Base-by-base conservation (phyloP, 2,888 invertebrate species). In the Caenorhabditis wallacei region DNA sequence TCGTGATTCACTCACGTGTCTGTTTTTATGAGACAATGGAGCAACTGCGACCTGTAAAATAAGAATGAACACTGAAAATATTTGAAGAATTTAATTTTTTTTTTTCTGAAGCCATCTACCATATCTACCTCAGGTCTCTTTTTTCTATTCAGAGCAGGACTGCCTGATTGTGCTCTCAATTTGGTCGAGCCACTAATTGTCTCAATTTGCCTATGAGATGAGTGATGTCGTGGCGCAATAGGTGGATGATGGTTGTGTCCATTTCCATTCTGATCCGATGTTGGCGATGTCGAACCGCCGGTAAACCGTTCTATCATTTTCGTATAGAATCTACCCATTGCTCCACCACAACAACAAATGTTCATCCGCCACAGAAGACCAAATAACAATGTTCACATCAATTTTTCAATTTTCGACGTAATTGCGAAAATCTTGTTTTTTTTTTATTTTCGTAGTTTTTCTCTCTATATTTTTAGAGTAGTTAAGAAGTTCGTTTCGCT, bases 21-120 rank as follows among this genome's bases (percentile, higher is more conserved):
- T 66, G 18, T 57, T 70, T 71, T 83, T 83, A 24, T 85, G 85
- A 53, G 80, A 71, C 63, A 82, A 53, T 8, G 86, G 86, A 54
- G 86, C 86, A 26, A 86, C 86, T 20, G 86, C 86, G 26, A 84
- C 53, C 86, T 86, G 82, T 20, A 85, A 81, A 20, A 24, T 57
- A 18, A n/a, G n/a, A 56, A 40, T 57, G 2, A 13, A 26, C 22
- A 66, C n/a, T 10, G 1, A 57, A 43, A 20, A 61, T 46, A 11
- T 16, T 35, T 54, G 37, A n/a, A 5, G 10, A 40, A 54, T 63
- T n/a, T n/a, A n/a, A n/a, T n/a, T n/a, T n/a, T n/a, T n/a, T n/a
- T n/a, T n/a, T n/a, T n/a, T 46, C 20, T 30, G 8, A 30, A 20
- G 51, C 51, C 57, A 78, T 79, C 54, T 63, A 69, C 26, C 43